Base-by-base conservation (phyloP, 2,797 vertebrate genomes). In the Potorous gilbertii region DNA sequence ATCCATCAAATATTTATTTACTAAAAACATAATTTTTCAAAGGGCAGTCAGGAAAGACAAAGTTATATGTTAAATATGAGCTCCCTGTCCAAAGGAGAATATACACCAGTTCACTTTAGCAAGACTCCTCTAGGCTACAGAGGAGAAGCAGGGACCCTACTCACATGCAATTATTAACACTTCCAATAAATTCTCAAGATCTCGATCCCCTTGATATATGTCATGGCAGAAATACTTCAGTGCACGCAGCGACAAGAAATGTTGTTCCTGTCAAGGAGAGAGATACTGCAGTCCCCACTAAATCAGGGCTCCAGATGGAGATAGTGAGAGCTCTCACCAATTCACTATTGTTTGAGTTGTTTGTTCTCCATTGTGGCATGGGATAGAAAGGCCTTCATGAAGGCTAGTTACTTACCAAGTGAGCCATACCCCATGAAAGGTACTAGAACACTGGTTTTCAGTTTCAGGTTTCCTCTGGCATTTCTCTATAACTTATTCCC, bases 1-100 rank as follows among this genome's bases (percentile, higher is more conserved):
- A 95, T 95, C 81, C 96, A 87, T 94, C 95, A 96, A 94, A 96
- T 98, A 95, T 97, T 98, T 98, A 97, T 98, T 98, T 97, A 81
- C 92, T 90, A 92, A 96, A 96, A n/a, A 92, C 54, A 89, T 11
- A 91, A n/a, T 96, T 98, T 98, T 97, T 91, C 92, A 91, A 55
- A 96, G 93, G 95, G 28, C 94, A 92, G 46, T 93, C 95, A 96
- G 92, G 50, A 95, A 94, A 97, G 54, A 91, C 91, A 96, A 96
- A 98, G 89, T 57, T 0, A 0, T 50, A 13, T 90, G 87, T 97
- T 98, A 98, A 97, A 98, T 97, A 95, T 90, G 96, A 96, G 90
- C 55, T 95, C 13, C 56, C 94, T 95, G 40, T 97, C 94, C 92
- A 62, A 56, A 95, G 10, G 90, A 94, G 92, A 91, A 97, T 62